Conservation (phyloP, 1,140 invertebrate species). For the Ceratina calcarata region DNA sequence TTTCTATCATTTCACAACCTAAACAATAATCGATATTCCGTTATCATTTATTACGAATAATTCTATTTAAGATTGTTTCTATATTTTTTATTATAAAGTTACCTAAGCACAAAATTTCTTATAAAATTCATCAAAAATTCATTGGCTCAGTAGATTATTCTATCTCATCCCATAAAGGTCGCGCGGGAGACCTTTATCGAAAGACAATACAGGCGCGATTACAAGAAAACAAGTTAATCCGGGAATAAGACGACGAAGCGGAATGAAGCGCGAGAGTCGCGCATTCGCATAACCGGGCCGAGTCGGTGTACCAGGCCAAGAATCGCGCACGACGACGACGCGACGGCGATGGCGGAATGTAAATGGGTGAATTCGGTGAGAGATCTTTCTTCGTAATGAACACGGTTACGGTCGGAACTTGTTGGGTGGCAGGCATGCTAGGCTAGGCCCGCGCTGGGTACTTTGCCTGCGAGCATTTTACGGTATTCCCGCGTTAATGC, state of each 20-base stretch:
- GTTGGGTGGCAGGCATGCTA: constrained; percentile 30
- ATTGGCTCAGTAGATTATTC: not conserved
- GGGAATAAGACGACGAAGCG: too few species aligned
- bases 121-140: not conserved
- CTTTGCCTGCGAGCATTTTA: constrained; percentile 57
- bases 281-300: constrained; percentile 7
- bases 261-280: constrained; percentile 13
- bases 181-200: not conserved
- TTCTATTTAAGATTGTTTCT: too few species aligned
- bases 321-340: constrained; percentile 41
- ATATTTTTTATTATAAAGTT: too few species aligned
- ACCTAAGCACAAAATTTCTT: not conserved
- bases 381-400: constrained; percentile 60
- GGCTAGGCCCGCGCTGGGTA: not conserved
- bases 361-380: constrained; percentile 57
- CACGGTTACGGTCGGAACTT: constrained; percentile 50
- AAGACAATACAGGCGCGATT: constrained; percentile 16
- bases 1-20: too few species aligned
- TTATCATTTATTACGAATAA: too few species aligned
- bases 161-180: too few species aligned
- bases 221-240: constrained; percentile 36
- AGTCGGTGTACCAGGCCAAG: constrained; percentile 39
- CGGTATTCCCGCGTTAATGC: constrained; percentile 60
- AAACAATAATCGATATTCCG: too few species aligned
- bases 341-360: constrained; percentile 47